phyloP scores from a whole-genome alignment of 2,113 vertebrate genomes.

The Macrotis lagotis region DNA sequence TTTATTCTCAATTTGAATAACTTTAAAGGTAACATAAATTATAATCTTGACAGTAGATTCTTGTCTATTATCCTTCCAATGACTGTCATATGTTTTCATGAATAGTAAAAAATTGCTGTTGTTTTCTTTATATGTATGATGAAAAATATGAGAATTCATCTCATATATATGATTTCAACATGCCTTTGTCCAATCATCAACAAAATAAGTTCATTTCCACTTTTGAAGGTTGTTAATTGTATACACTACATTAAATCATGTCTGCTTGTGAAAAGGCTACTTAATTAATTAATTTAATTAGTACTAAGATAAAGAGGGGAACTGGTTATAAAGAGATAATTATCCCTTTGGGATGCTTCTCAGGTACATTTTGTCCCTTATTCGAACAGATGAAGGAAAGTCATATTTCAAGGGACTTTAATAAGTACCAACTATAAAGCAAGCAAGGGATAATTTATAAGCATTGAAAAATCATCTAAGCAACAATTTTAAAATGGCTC shows the following conservation, averaged over 20 bases:
- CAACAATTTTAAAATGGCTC: not conserved
- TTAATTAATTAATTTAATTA: slow-evolving; percentile 5
- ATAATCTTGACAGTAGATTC: not conserved
- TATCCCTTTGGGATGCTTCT: not conserved
- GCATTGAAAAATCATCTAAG: not conserved
- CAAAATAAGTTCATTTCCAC: not conserved
- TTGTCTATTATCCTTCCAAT: not conserved
- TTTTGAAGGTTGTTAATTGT: not conserved
- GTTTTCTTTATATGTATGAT: not conserved
- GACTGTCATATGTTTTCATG: not conserved
- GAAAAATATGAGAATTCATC: not conserved
- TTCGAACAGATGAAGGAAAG: not conserved
- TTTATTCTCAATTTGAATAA: not conserved
- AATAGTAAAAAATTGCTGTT: not conserved
- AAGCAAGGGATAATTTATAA: not conserved
- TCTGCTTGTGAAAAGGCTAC: not conserved
- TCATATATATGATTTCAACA: not conserved
- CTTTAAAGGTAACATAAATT: not conserved
- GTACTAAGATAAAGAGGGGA: not conserved
- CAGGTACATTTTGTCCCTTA: not conserved
- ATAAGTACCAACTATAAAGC: not conserved
- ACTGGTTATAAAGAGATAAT: not conserved
- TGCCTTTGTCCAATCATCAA: not conserved
- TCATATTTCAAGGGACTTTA: not conserved
- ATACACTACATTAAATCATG: not conserved